Base-by-base conservation (phyloP, 1,140 invertebrate species). In the Tetramorium simillimum region DNA sequence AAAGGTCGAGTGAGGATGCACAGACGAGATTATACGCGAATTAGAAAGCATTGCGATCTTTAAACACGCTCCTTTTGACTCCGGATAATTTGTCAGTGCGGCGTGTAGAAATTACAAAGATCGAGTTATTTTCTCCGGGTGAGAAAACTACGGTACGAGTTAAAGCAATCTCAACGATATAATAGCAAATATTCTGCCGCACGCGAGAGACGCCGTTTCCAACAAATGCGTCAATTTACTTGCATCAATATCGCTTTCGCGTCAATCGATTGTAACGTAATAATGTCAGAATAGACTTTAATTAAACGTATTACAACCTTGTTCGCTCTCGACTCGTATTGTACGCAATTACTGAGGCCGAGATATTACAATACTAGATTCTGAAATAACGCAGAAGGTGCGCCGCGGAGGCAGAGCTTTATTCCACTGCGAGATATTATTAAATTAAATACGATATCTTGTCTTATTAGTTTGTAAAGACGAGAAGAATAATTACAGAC, bases 291-390 rank as follows among this genome's bases (percentile, higher is more conserved):
- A 86, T 89, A 37, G 62, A 60, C 69, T 75, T 84, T 75, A 75
- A 84, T 84, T 84, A 73, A 84, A 60, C 58, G 24, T 56, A 84
- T 84, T 60, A 60, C 51, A 60, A 60, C 18, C 67, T 60, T 82
- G 49, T 43, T 56, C 16, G 33, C n/a, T 9, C 24, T 63, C 76
- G 51, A 18, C 62, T 63, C 62, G 40, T 40, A 77, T 46, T 73
- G 88, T 28, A 70, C 62, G 67, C 78, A 58, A 90, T 90, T 86
- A 70, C 49, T 65, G 63, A 77, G 76, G 56, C n/a, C 75, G 43
- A 86, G 72, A 85, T 90, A 49, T 69, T 69, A 46, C 65, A 89
- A 90, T 77, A 72, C 62, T 67, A 72, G 84, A 89, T 86, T 86
- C 78, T 56, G 70, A 89, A 90, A 77, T 65, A 86, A 80, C 40